Evolutionary conservation across 2,888 invertebrate species (phyloP), one percentile per base, ranked within the genome.

Genomic region (Thecocarcelia acutangulata): DNA sequence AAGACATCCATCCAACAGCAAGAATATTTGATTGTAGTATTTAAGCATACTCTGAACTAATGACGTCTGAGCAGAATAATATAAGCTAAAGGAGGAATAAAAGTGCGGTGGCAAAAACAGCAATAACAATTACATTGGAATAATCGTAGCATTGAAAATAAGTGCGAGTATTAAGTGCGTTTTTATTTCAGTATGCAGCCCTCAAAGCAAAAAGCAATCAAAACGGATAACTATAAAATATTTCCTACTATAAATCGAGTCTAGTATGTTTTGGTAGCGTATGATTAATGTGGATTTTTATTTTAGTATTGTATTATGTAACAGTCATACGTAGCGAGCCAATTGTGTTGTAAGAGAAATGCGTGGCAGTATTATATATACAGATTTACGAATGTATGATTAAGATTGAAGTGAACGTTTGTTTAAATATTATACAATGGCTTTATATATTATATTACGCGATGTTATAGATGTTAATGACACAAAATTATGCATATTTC

Each of bases 21-120:
- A 17, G 28, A 46, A n/a, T 13, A 64, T 11, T 21, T 37, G 59
- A 33, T 12, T 17, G 63, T 21, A 64, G 46, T 64, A 66, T 66
- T 58, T 21, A 21, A 50, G 19, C 11, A 59, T 68, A 76, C 44
- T 52, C 52, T 24, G 12, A 61, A 61, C 44, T 63, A 69, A 54
- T 77, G 76, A 77, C 69, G 76, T 77, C 54, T 63, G 46, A 37
- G 54, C 63, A 44, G 59, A 54, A 50, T 24, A 21, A 56, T 15
- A 37, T 19, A 44, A 54, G 1, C 15, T 44, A 6, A 37, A 15
- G 37, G 9, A 44, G 24, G 15, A 54, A n/a, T 48, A 56, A 46
- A 44, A 24, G 24, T 24, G 33, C 9, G 33, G 9, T 50, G 24
- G 6, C 48, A 59, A 48, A 19, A 59, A 44, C 50, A 63, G 44